phyloP scores from a whole-genome alignment of 1,140 invertebrate species.

The Camponotus pennsylvanicus region DNA sequence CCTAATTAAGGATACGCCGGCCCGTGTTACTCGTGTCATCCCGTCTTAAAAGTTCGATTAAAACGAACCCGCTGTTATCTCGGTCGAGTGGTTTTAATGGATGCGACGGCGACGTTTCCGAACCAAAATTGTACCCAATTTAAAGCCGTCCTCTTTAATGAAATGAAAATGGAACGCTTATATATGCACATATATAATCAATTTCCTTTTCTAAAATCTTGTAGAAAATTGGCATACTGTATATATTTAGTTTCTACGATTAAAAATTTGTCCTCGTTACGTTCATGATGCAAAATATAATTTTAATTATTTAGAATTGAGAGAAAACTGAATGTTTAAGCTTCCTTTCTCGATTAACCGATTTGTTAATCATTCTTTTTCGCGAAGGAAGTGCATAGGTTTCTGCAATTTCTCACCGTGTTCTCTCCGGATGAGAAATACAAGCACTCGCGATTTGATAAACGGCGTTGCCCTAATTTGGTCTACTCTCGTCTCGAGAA shows the following conservation, averaged over 20 bases:
- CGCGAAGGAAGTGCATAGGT: background rate
- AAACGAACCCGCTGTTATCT: slow-evolving; percentile 18
- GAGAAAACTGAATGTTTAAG: background rate
- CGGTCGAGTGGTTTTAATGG: slow-evolving; percentile 10
- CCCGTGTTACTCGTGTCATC: background rate
- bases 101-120: background rate
- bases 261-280: background rate
- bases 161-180: background rate
- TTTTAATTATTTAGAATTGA: background rate
- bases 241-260: background rate
- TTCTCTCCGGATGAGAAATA: slow-evolving; percentile 13
- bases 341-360: background rate
- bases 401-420: slow-evolving; percentile 62
- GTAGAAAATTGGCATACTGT: background rate
- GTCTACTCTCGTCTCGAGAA: slow-evolving; percentile 22
- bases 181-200: background rate
- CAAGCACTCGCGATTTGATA: slow-evolving; percentile 41
- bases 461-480: slow-evolving; percentile 58
- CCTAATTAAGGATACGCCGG: slow-evolving; percentile 33
- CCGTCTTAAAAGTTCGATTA: slow-evolving; percentile 36
- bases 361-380: slow-evolving; percentile 6
- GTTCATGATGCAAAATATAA: background rate
- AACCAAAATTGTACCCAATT: background rate
- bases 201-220: background rate
- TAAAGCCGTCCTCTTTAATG: background rate